Evolutionary conservation across 2,797 vertebrate species (phyloP).

Genomic region (Clarias platycephalus): DNA sequence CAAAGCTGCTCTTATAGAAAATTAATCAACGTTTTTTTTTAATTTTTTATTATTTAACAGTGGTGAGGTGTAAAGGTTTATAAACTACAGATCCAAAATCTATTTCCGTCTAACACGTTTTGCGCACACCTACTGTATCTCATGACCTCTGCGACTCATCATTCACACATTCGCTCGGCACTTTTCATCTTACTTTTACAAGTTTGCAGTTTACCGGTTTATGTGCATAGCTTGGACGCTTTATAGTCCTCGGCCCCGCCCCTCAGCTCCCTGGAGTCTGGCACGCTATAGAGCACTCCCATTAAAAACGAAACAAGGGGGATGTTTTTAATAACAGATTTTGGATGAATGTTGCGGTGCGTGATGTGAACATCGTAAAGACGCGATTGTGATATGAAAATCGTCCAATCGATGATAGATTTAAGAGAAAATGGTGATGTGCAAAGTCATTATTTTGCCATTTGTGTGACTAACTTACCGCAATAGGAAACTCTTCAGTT

Average conservation of each 20-base stretch:
- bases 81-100: not conserved
- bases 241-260: not conserved
- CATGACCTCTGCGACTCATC: not conserved
- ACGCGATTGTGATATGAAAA: not conserved
- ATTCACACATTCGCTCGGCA: not conserved
- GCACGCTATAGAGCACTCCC: not conserved
- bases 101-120: not conserved
- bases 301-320: not conserved
- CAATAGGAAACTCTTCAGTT: not conserved
- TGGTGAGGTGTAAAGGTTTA: not conserved
- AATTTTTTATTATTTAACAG: not conserved
- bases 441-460: not conserved
- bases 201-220: not conserved
- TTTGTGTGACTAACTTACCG: not conserved
- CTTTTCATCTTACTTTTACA: not conserved
- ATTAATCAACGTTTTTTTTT: not conserved
- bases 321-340: not conserved
- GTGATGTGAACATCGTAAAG: not conserved
- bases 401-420: not conserved
- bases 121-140: not conserved
- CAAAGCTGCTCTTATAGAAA: not conserved
- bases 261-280: not conserved
- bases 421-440: not conserved
- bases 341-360: not conserved
- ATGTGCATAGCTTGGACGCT: slow-evolving; percentile 1